Evolutionary conservation across 37 sponge, comb jelly and placozoan species (phyloP).

Genomic region (Geodia barretti): DNA sequence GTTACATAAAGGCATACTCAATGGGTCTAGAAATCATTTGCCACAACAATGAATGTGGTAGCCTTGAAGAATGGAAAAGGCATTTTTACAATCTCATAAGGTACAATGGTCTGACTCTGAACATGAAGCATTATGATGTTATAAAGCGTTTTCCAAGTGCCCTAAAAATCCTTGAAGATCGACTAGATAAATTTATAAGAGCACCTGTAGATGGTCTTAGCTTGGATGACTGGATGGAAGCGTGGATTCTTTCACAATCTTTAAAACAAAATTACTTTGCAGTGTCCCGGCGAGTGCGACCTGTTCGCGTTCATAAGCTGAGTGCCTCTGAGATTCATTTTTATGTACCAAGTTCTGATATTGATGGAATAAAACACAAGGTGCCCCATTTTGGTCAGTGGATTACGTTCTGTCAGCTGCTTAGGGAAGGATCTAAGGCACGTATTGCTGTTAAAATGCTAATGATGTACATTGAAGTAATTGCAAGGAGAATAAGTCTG

Average conservation of each 20-base stretch:
- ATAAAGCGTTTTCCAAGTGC: background rate
- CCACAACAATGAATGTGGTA: background rate
- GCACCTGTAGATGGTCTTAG: background rate
- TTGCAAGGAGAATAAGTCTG: background rate
- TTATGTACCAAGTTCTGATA: too few relatives aligned
- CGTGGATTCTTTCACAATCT: background rate
- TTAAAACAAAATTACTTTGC: background rate
- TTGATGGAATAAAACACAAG: background rate
- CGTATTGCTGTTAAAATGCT: background rate
- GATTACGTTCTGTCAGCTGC: background rate
- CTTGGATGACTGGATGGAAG: background rate
- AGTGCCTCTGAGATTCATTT: background rate
- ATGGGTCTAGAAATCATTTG: background rate
- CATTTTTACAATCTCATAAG: background rate
- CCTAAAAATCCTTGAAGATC: background rate
- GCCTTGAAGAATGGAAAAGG: background rate
- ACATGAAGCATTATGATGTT: background rate
- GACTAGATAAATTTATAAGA: background rate
- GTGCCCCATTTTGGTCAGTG: background rate
- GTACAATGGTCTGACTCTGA: background rate
- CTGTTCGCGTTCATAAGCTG: background rate
- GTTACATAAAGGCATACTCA: background rate
- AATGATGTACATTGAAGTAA: background rate
- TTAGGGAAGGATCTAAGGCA: background rate
- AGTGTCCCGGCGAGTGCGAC: background rate